Percentiles rank a stretch among this genome's conserved stretches.
Evolutionary conservation across 1,140 invertebrate genomes (phyloP).

Genomic region (Scaptomyza hsui): DNA sequence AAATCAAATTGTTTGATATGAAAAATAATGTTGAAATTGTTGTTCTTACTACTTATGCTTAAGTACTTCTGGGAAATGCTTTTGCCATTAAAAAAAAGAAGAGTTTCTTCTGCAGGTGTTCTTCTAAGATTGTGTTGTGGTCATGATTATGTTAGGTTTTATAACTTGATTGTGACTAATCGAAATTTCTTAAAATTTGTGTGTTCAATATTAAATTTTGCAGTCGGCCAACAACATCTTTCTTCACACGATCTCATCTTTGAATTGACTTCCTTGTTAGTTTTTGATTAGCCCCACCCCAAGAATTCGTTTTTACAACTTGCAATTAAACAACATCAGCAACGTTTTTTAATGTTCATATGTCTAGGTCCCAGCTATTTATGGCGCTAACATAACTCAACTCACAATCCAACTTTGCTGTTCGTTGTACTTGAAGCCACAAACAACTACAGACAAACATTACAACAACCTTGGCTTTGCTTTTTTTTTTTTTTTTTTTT

Average conservation of each 20-base stretch:
- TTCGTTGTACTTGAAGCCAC: constrained; percentile 28
- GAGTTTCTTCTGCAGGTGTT: constrained; percentile 46
- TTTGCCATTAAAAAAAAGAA: constrained; percentile 39
- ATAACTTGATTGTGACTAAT: constrained; percentile 33
- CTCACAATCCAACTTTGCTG: not conserved
- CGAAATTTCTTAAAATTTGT: not conserved
- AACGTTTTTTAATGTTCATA: constrained; percentile 22
- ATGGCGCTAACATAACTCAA: constrained; percentile 50
- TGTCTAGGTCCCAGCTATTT: constrained; percentile 32
- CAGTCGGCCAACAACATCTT: not conserved
- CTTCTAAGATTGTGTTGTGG: not conserved
- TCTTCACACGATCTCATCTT: constrained; percentile 5
- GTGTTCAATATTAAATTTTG: too few relatives aligned
- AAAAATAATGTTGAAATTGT: constrained; percentile 36
- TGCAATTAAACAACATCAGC: constrained; percentile 43
- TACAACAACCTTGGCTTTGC: constrained; percentile 52
- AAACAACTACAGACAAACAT: constrained; percentile 23
- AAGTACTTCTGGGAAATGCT: constrained; percentile 52
- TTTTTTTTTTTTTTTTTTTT: constrained; percentile 15
- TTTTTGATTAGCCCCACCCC: constrained; percentile 38
- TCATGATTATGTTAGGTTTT: constrained; percentile 18
- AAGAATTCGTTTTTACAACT: constrained; percentile 45
- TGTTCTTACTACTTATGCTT: constrained; percentile 37
- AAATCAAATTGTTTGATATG: constrained; percentile 61
- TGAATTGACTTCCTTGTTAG: constrained; percentile 13